Percentiles rank a stretch among this genome's conserved stretches.
phyloP scores from a whole-genome alignment of 2,888 invertebrate genomes.

The Epinotia bilunana region DNA sequence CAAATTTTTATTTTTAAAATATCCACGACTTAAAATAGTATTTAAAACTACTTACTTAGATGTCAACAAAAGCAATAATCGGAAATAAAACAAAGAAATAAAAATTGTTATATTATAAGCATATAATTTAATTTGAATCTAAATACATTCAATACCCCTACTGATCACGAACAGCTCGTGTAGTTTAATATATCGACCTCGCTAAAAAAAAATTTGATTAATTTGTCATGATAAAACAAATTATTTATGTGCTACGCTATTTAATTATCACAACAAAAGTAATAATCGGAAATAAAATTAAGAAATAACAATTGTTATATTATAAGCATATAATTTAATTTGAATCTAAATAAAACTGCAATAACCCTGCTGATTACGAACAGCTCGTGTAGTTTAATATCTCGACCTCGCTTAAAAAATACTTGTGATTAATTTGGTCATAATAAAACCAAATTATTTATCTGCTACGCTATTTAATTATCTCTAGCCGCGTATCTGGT shows the following conservation, averaged over 20 bases:
- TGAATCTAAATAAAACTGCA: too few species aligned
- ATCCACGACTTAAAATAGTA: too few species aligned
- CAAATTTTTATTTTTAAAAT: too few species aligned
- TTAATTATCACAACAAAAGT: background rate
- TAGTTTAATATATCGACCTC: background rate
- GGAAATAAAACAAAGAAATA: too few species aligned
- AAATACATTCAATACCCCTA: background rate
- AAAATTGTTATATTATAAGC: too few species aligned
- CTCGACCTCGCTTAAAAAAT: background rate
- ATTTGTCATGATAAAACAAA: background rate
- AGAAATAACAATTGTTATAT: too few species aligned
- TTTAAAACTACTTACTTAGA: too few species aligned
- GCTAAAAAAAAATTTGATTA: background rate
- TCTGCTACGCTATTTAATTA: slow-evolving; percentile 19
- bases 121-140: too few species aligned
- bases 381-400: background rate
- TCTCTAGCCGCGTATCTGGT: background rate
- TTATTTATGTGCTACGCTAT: slow-evolving; percentile 12
- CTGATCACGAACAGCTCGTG: background rate
- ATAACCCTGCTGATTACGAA: background rate
- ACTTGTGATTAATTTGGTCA: background rate
- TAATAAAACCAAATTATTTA: background rate
- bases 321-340: too few species aligned
- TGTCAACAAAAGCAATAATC: too few species aligned
- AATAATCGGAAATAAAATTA: too few species aligned